Conservation (phyloP, 2,888 invertebrate species). For the Drosophila paramelanica region DNA sequence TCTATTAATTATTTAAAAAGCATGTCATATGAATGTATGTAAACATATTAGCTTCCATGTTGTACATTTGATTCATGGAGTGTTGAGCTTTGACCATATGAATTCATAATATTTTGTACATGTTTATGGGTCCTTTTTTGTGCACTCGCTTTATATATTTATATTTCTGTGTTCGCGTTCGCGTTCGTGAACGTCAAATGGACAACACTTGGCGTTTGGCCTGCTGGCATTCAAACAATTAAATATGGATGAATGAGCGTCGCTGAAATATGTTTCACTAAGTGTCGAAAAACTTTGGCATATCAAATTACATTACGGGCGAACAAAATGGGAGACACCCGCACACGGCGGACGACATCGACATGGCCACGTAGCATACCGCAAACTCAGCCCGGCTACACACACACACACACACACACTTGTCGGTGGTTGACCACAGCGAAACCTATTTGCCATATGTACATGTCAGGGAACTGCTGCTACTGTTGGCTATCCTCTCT, state of each 20-base stretch:
- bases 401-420: slow-evolving; percentile 5
- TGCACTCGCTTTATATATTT: slow-evolving; percentile 4
- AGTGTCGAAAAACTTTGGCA: slow-evolving; percentile 70
- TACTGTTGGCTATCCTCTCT: slow-evolving; percentile 6
- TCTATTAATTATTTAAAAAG: not conserved
- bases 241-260: slow-evolving; percentile 67
- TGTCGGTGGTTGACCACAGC: slow-evolving; percentile 33
- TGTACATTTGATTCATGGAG: slow-evolving; percentile 6
- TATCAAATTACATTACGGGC: slow-evolving; percentile 58
- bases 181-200: slow-evolving; percentile 16
- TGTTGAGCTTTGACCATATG: slow-evolving; percentile 33
- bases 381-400: not conserved
- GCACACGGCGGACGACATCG: not conserved
- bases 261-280: slow-evolving; percentile 65
- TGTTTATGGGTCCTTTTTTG: slow-evolving; percentile 7
- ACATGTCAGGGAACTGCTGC: slow-evolving; percentile 38
- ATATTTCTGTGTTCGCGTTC: not conserved
- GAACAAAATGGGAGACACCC: slow-evolving; percentile 31
- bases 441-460: slow-evolving; percentile 47
- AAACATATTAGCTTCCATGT: slow-evolving; percentile 9
- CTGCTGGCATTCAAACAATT: slow-evolving; percentile 58
- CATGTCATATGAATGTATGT: too few relatives aligned
- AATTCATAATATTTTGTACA: slow-evolving; percentile 52
- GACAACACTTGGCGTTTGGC: slow-evolving; percentile 24
- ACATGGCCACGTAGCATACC: slow-evolving; percentile 4